These are phyloP conservation scores for Alosa alosa DNA, from an alignment of 2,113 vertebrate species.

Conservation along the genomic window DNA sequence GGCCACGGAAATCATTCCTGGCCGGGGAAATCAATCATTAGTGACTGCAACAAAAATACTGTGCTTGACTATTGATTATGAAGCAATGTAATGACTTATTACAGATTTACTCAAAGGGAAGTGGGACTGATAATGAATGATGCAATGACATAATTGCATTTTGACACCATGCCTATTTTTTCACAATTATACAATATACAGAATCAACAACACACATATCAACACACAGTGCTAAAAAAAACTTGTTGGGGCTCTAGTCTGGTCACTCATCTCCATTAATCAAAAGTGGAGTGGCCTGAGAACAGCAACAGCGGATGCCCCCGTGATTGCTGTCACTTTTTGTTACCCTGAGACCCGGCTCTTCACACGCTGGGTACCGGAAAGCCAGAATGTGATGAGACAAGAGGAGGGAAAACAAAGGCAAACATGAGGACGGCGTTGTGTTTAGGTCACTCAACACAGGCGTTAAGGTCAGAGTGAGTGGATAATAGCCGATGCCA, in stretches of 20 bases:
- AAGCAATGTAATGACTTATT: neutral
- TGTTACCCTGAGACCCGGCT: constrained; percentile 18
- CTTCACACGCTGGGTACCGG: neutral
- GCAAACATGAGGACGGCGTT: neutral
- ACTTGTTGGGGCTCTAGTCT: neutral
- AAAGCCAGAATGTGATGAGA: neutral
- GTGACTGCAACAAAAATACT: neutral
- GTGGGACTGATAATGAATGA: neutral
- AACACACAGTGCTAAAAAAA: neutral
- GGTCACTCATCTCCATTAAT: constrained; percentile 12
- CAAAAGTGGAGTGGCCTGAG: constrained; percentile 24
- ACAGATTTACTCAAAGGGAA: neutral
- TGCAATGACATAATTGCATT: neutral
- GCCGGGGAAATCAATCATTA: neutral
- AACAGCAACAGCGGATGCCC: neutral
- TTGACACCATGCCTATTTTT: neutral
- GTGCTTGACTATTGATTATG: neutral
- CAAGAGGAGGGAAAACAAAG: neutral
- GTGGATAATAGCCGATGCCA: neutral
- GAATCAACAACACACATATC: neutral
- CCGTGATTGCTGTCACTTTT: constrained; percentile 26
- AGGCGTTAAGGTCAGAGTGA: neutral
- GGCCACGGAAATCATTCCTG: neutral
- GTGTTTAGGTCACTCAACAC: neutral
- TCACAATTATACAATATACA: neutral